Percentiles rank a stretch among this genome's conserved stretches.
Conservation (phyloP, 2,113 vertebrate species). For the Cyprichromis sp. region DNA sequence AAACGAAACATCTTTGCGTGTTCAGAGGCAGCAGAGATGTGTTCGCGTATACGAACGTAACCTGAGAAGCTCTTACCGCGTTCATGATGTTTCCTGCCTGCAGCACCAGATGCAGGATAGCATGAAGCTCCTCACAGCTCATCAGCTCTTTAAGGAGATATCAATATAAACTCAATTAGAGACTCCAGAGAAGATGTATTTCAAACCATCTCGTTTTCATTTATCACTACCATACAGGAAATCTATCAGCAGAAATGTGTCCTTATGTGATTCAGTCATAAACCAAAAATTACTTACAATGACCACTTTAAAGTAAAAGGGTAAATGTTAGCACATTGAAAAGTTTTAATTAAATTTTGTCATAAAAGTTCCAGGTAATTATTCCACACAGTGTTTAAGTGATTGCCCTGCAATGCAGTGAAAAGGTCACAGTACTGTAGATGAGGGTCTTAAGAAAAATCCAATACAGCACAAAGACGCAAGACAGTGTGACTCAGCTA, state of each 20-base stretch:
- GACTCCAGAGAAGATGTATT: background rate
- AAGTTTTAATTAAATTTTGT: background rate
- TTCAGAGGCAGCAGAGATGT: background rate
- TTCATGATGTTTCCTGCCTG: conserved; percentile 99
- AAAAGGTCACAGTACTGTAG: background rate
- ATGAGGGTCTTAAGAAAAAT: background rate
- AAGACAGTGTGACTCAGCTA: conserved; percentile 29
- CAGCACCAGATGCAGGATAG: conserved; percentile 91
- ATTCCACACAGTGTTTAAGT: background rate
- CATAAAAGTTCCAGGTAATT: background rate
- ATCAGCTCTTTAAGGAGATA: conserved; percentile 78
- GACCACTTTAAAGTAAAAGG: background rate
- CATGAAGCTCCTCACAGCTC: conserved; percentile 91
- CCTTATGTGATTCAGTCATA: background rate
- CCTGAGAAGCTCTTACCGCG: conserved; percentile 74
- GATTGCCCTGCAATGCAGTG: conserved; percentile 1
- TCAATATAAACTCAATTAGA: conserved; percentile 10
- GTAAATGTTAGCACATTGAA: background rate
- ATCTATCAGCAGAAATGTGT: background rate
- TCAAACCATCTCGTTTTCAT: background rate
- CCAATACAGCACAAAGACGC: background rate
- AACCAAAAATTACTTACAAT: background rate
- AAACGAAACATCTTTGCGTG: fast-evolving
- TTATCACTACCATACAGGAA: background rate
- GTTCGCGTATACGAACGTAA: background rate